Percentiles rank a stretch among this genome's conserved stretches.
Evolutionary conservation across 2,888 invertebrate genomes (phyloP).

Genomic region (Syrphus vitripennis): DNA sequence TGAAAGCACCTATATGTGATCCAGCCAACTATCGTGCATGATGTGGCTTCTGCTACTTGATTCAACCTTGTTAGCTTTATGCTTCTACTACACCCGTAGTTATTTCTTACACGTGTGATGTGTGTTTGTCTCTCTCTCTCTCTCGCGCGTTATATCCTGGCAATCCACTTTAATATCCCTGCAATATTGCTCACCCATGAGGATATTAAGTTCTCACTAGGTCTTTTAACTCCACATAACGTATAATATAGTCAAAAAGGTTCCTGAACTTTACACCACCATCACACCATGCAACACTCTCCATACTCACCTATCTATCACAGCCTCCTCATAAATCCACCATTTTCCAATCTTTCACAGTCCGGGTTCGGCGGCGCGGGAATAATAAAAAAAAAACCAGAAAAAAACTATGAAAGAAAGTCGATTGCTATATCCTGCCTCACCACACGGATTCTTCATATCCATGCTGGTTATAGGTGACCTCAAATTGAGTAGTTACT

Average conservation of each 20-base stretch:
- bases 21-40: conserved; percentile 61
- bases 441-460: conserved; percentile 16
- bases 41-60: conserved; percentile 50
- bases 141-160: conserved; percentile 25
- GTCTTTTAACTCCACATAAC: conserved; percentile 24
- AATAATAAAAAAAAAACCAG: neutral
- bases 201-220: conserved; percentile 69
- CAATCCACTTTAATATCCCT: conserved; percentile 69
- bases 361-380: neutral
- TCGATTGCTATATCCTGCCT: conserved; percentile 38
- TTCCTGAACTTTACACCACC: neutral
- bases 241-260: conserved; percentile 33
- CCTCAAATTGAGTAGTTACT: conserved; percentile 67
- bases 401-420: conserved; percentile 32
- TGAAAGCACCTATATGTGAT: neutral
- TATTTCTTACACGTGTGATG: neutral
- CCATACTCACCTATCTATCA: conserved; percentile 63
- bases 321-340: conserved; percentile 70
- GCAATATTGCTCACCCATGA: conserved; percentile 65
- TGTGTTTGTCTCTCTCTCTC: neutral
- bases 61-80: conserved; percentile 43
- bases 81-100: neutral
- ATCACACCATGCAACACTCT: conserved; percentile 43
- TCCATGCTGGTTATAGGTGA: conserved; percentile 50
- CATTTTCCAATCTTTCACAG: conserved; percentile 67